Evolutionary conservation across 1,140 invertebrate species (phyloP).

Genomic region (Dreissena rostriformis): DNA sequence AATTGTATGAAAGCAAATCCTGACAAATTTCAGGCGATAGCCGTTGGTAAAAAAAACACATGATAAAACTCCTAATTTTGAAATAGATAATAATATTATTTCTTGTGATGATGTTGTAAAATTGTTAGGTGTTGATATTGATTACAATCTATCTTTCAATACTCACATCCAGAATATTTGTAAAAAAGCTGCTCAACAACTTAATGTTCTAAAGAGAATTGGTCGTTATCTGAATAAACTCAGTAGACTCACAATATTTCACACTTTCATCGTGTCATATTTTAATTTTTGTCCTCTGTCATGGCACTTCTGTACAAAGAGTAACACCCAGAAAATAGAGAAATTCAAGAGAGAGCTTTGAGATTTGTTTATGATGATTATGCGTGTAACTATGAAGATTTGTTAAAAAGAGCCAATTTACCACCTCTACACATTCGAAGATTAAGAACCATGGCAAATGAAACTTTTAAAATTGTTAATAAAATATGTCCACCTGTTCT

Average conservation of each 20-base stretch:
- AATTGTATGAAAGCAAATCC: conserved; percentile 19
- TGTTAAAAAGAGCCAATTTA: conserved; percentile 13
- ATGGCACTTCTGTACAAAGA: not conserved
- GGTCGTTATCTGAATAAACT: not conserved
- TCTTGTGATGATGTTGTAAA: not conserved
- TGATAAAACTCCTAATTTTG: not conserved
- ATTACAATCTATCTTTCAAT: not conserved
- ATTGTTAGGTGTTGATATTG: not conserved
- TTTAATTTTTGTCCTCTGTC: not conserved
- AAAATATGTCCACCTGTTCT: not conserved
- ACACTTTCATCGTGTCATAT: not conserved
- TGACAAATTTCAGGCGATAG: conserved; percentile 15
- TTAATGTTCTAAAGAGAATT: not conserved
- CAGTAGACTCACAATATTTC: not conserved
- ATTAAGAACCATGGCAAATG: conserved; percentile 5
- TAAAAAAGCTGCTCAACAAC: not conserved
- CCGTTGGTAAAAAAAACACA: conserved; percentile 2
- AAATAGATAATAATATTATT: not conserved
- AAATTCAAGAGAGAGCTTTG: conserved; percentile 18
- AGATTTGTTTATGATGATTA: conserved; percentile 33
- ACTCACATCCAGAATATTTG: not conserved
- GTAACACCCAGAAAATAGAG: conserved; percentile 4
- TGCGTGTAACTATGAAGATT: not conserved
- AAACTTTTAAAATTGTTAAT: conserved; percentile 37
- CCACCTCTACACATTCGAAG: not conserved